Evolutionary conservation across 64 coral and sea anemone species (phyloP).

Genomic region (Platygyra sinensis): DNA sequence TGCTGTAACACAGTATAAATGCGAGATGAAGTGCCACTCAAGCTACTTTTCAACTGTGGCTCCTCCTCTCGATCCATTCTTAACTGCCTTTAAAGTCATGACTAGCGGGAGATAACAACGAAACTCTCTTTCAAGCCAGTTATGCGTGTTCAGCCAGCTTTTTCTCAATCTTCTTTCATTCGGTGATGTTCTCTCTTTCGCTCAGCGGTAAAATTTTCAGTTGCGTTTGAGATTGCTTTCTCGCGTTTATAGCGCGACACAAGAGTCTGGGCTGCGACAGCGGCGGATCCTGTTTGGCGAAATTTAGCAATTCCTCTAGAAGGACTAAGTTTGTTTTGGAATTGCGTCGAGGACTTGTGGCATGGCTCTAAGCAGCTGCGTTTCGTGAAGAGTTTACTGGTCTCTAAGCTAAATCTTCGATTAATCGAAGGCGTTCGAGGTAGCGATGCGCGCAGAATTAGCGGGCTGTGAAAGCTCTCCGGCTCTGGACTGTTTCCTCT

Average conservation of each 20-base stretch:
- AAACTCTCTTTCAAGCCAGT: not conserved
- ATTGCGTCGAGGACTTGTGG: not conserved
- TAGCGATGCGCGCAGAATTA: not conserved
- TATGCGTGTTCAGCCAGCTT: not conserved
- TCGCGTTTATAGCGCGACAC: constrained; percentile 17
- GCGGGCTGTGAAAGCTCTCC: not conserved
- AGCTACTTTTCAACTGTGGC: not conserved
- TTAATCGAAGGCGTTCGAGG: not conserved
- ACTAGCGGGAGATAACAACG: not conserved
- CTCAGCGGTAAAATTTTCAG: not conserved
- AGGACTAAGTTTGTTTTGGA: not conserved
- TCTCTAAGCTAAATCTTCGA: not conserved
- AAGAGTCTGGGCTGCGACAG: constrained; percentile 14
- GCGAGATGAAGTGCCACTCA: not conserved
- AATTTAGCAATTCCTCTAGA: constrained; percentile 50
- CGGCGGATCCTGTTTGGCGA: not conserved
- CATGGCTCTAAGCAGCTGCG: not conserved
- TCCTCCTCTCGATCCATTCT: not conserved
- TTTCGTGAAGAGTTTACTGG: not conserved
- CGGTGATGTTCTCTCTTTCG: not conserved
- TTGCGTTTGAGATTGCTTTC: constrained; percentile 28
- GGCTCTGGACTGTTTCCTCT: not conserved
- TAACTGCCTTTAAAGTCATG: not conserved
- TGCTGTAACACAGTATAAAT: not conserved
- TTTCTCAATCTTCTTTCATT: not conserved